phyloP scores from a whole-genome alignment of 2,797 vertebrate species.

The Hippoglossus hippoglossus region DNA sequence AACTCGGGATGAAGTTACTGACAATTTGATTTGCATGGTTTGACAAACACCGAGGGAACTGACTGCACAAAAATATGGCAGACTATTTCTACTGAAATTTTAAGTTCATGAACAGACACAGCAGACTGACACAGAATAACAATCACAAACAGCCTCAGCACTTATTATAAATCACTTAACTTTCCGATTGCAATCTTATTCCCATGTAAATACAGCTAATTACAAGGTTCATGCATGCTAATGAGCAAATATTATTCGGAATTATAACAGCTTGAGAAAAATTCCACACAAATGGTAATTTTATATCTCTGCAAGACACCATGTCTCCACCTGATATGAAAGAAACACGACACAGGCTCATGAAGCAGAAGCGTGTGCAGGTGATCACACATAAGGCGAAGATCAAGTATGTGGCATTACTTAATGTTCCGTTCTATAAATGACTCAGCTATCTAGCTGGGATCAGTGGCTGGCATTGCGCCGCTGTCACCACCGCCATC shows the following conservation, averaged over 20 bases:
- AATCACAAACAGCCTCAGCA: conserved; percentile 25
- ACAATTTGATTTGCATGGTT: conserved; percentile 6
- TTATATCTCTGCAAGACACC: neutral
- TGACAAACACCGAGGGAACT: neutral
- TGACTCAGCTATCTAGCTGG: conserved; percentile 76
- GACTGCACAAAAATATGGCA: neutral
- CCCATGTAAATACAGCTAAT: conserved; percentile 39
- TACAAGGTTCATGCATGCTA: conserved; percentile 33
- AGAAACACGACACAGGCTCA: neutral
- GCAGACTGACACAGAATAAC: conserved; percentile 12
- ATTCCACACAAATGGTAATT: conserved; percentile 1
- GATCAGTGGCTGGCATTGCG: conserved; percentile 73
- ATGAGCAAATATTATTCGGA: conserved; percentile 39
- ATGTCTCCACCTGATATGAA: conserved; percentile 1
- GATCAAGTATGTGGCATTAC: conserved; percentile 67
- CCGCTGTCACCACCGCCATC: conserved; percentile 64
- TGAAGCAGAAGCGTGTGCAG: conserved; percentile 47
- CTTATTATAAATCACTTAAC: conserved; percentile 30
- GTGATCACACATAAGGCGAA: conserved; percentile 58
- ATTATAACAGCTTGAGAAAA: conserved; percentile 19
- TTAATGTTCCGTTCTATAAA: conserved; percentile 84
- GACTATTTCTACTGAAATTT: conserved; percentile 5
- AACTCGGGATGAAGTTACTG: neutral
- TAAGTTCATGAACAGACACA: conserved; percentile 15
- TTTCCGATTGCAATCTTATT: conserved; percentile 13